phyloP scores from a whole-genome alignment of 1,140 invertebrate genomes.

The Battus philenor region DNA sequence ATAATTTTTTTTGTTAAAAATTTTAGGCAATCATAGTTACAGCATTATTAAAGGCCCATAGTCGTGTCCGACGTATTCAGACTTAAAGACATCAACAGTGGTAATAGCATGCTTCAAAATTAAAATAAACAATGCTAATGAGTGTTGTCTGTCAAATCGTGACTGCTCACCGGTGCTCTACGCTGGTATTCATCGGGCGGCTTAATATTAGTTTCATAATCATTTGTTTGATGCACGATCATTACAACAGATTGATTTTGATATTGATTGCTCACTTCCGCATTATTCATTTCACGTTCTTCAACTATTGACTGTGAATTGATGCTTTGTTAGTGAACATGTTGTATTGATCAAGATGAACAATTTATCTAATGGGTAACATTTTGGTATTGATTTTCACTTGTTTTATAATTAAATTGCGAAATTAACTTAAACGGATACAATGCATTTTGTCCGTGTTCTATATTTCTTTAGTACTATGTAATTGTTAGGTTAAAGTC shows the following conservation, averaged over 20 bases:
- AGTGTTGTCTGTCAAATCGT: slow-evolving; percentile 64
- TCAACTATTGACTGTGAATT: slow-evolving; percentile 28
- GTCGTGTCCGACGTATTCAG: too few species aligned
- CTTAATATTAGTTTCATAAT: slow-evolving; percentile 57
- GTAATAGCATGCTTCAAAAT: slow-evolving; percentile 35
- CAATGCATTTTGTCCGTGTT: too few species aligned
- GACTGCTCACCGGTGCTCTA: slow-evolving; percentile 33
- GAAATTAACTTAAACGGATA: too few species aligned
- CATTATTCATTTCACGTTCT: slow-evolving; percentile 47
- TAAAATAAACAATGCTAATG: slow-evolving; percentile 67
- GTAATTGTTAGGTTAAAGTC: too few species aligned
- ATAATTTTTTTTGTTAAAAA: too few species aligned
- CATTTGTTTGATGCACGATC: slow-evolving; percentile 58
- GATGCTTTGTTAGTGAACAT: slow-evolving; percentile 24
- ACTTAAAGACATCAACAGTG: slow-evolving; percentile 3
- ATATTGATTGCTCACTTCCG: slow-evolving; percentile 68
- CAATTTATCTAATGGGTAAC: slow-evolving; percentile 20
- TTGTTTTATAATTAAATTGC: too few species aligned
- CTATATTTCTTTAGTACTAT: too few species aligned
- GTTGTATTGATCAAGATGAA: slow-evolving; percentile 25
- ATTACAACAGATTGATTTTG: slow-evolving; percentile 59
- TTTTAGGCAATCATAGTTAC: too few species aligned
- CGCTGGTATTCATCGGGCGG: slow-evolving; percentile 18
- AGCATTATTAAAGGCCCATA: too few species aligned
- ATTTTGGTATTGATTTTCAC: too few species aligned